These are phyloP conservation scores for Hartigia nigra DNA, from an alignment of 2,888 invertebrate genomes.

Conservation along the genomic window DNA sequence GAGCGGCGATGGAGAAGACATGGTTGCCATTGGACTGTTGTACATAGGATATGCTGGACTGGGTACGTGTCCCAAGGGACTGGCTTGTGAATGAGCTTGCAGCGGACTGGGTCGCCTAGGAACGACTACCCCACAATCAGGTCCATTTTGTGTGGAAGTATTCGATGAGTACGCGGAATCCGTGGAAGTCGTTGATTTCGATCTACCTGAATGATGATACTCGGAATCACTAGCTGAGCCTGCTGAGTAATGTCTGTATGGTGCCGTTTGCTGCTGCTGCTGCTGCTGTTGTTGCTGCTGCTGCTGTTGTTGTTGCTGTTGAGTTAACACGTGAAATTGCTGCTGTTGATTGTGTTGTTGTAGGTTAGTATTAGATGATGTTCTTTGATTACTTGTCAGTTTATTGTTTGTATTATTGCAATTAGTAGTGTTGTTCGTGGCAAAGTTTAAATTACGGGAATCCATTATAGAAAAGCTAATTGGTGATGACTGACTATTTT, in stretches of 20 bases:
- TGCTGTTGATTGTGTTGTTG: slow-evolving; percentile 57
- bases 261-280: slow-evolving; percentile 66
- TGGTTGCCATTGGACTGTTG: slow-evolving; percentile 83
- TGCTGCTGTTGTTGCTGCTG: slow-evolving; percentile 36
- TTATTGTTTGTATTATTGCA: slow-evolving; percentile 44
- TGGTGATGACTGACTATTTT: slow-evolving; percentile 77
- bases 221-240: slow-evolving; percentile 72
- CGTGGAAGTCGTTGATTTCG: slow-evolving; percentile 73
- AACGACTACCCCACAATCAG: slow-evolving; percentile 73
- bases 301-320: slow-evolving; percentile 61
- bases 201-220: slow-evolving; percentile 70
- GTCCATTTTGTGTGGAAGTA: slow-evolving; percentile 73
- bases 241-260: slow-evolving; percentile 75
- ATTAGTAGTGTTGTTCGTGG: slow-evolving; percentile 66
- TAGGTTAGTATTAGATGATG: slow-evolving; percentile 43
- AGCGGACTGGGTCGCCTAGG: slow-evolving; percentile 77
- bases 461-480: slow-evolving; percentile 84
- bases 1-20: slow-evolving; percentile 73
- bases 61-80: slow-evolving; percentile 79
- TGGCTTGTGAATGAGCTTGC: slow-evolving; percentile 78
- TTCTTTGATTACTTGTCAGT: slow-evolving; percentile 45
- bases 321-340: slow-evolving; percentile 54
- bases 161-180: slow-evolving; percentile 74
- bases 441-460: slow-evolving; percentile 74
- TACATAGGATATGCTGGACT: slow-evolving; percentile 87